Evolutionary conservation across 2,113 vertebrate genomes (phyloP).

Genomic region (Calonectris borealis): DNA sequence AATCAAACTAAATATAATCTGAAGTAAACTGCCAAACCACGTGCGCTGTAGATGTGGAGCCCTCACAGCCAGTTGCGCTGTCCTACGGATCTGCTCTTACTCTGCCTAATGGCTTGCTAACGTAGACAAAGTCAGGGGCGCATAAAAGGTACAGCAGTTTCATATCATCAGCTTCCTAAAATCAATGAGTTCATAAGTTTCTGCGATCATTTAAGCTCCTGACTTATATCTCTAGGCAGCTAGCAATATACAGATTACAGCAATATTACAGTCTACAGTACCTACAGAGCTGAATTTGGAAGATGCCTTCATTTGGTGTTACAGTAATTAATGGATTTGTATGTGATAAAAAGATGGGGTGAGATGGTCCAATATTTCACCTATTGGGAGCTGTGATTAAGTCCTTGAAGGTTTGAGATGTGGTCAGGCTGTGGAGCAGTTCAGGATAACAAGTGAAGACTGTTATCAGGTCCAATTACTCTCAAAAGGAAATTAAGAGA

Average conservation of each 20-base stretch:
- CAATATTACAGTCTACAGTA: not conserved
- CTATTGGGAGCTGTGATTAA: constrained; percentile 35
- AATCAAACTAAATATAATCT: not conserved
- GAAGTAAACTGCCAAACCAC: not conserved
- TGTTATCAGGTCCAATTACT: constrained; percentile 41
- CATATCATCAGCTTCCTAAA: constrained; percentile 13
- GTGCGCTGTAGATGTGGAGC: not conserved
- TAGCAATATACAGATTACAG: not conserved
- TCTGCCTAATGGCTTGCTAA: not conserved
- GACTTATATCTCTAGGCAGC: not conserved
- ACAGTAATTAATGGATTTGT: constrained; percentile 36
- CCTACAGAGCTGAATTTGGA: not conserved
- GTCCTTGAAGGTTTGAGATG: constrained; percentile 40
- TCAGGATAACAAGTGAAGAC: constrained; percentile 40
- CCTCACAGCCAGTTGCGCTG: not conserved
- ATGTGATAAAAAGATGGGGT: constrained; percentile 8
- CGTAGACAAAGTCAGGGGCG: not conserved
- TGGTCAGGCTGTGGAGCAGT: constrained; percentile 16
- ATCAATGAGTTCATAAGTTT: constrained; percentile 16
- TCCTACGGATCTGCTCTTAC: not conserved
- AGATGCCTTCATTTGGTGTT: not conserved
- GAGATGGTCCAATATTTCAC: constrained; percentile 38
- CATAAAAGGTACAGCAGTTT: not conserved
- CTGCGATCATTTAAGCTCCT: constrained; percentile 9
- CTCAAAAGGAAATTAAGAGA: constrained; percentile 54